Conservation (phyloP, 2,113 vertebrate genomes). For the Peromyscus leucopus region DNA sequence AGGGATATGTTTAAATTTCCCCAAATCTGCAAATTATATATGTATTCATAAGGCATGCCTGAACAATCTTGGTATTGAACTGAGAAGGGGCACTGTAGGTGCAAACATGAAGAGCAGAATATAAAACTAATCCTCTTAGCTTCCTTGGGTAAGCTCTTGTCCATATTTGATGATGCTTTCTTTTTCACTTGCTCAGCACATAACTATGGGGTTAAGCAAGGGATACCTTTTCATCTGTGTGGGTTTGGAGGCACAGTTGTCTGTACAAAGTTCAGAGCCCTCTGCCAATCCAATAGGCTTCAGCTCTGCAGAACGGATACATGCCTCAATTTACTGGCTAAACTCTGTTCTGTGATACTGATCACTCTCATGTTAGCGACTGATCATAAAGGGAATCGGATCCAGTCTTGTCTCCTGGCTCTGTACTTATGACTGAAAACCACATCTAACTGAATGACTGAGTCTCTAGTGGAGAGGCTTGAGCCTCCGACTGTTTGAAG, state of each 20-base stretch:
- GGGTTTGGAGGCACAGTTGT: conserved; percentile 55
- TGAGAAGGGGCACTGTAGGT: background rate
- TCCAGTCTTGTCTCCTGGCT: background rate
- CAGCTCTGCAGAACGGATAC: conserved; percentile 41
- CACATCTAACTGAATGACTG: conserved; percentile 52
- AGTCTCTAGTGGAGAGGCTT: background rate
- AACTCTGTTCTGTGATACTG: background rate
- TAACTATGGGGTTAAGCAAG: conserved; percentile 49
- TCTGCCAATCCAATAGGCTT: conserved; percentile 45
- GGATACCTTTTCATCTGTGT: conserved; percentile 53
- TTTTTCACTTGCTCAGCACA: conserved; percentile 46
- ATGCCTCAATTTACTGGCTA: conserved; percentile 30
- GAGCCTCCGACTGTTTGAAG: conserved; percentile 34
- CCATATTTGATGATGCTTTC: background rate
- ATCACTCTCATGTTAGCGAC: conserved; percentile 47
- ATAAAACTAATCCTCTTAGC: background rate
- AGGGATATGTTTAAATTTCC: conserved; percentile 39
- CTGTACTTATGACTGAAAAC: conserved; percentile 65
- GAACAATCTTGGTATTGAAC: conserved; percentile 13
- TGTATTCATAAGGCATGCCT: background rate
- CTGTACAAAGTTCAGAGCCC: conserved; percentile 65
- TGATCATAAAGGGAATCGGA: conserved; percentile 65
- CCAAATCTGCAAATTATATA: background rate
- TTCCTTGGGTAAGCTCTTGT: conserved; percentile 57
- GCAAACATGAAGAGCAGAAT: conserved; percentile 11